These are phyloP conservation scores for Helicoverpa zea DNA, from an alignment of 1,140 invertebrate genomes.

Conservation along the genomic window DNA sequence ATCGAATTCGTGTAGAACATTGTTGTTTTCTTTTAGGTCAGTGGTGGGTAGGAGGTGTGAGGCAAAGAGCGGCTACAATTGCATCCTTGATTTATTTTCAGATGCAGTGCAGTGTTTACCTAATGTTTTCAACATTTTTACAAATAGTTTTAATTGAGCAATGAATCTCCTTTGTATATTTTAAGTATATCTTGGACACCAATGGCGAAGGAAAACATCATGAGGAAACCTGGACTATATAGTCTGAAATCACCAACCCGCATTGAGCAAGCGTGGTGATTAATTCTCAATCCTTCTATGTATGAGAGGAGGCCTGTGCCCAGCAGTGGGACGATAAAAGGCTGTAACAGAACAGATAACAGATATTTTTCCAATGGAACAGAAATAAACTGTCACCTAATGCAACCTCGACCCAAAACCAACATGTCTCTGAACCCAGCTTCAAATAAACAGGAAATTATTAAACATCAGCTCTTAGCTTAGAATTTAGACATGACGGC, in stretches of 20 bases:
- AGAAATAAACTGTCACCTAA: not conserved
- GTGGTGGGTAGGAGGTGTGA: not conserved
- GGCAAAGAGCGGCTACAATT: constrained; percentile 1
- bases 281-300: too few relatives aligned
- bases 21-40: constrained; percentile 39
- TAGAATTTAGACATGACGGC: constrained; percentile 32
- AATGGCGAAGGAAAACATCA: too few relatives aligned
- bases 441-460: constrained; percentile 48
- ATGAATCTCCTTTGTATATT: not conserved
- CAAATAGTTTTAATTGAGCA: not conserved
- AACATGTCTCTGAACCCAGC: not conserved
- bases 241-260: too few relatives aligned
- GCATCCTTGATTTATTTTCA: constrained; percentile 8
- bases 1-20: constrained; percentile 40
- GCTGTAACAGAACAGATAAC: too few relatives aligned
- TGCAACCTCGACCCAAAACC: constrained; percentile 1
- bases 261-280: too few relatives aligned
- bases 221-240: too few relatives aligned
- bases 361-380: not conserved
- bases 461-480: constrained; percentile 39
- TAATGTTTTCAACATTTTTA: not conserved
- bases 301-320: too few relatives aligned
- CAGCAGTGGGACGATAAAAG: too few relatives aligned
- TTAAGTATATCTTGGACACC: too few relatives aligned
- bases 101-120: constrained; percentile 1